These are phyloP conservation scores for Malthinus flaveolus DNA, from an alignment of 2,888 invertebrate species.

Conservation along the genomic window DNA sequence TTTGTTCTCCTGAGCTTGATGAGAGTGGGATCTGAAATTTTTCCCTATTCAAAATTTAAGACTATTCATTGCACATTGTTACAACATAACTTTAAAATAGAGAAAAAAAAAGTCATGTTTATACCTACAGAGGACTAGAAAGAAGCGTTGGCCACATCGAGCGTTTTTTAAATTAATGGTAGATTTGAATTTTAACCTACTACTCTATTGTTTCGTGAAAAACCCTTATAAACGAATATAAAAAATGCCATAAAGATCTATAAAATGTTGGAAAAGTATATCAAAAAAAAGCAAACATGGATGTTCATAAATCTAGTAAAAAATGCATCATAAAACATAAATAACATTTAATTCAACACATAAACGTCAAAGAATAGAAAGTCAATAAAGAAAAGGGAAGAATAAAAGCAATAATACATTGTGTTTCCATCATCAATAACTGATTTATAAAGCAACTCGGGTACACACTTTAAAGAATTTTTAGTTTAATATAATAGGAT, in stretches of 20 bases:
- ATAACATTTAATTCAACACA: conserved; percentile 30
- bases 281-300: conserved; percentile 10
- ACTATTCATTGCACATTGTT: too few species aligned
- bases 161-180: too few species aligned
- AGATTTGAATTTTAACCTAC: too few species aligned
- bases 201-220: neutral
- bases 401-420: conserved; percentile 27
- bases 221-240: neutral
- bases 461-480: conserved; percentile 33
- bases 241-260: conserved; percentile 17
- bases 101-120: too few species aligned
- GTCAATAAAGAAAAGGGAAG: conserved; percentile 25
- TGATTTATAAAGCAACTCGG: conserved; percentile 34
- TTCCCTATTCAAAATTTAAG: too few species aligned
- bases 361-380: conserved; percentile 29
- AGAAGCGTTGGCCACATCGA: too few species aligned
- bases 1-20: too few species aligned
- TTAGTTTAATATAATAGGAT: conserved; percentile 35
- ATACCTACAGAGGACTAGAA: too few species aligned
- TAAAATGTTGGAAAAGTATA: conserved; percentile 18
- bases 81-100: too few species aligned
- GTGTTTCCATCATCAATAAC: conserved; percentile 33
- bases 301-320: conserved; percentile 17
- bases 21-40: too few species aligned
- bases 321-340: conserved; percentile 29